Conservation (phyloP, 1,140 invertebrate genomes). For the Tetramorium parvispinum region DNA sequence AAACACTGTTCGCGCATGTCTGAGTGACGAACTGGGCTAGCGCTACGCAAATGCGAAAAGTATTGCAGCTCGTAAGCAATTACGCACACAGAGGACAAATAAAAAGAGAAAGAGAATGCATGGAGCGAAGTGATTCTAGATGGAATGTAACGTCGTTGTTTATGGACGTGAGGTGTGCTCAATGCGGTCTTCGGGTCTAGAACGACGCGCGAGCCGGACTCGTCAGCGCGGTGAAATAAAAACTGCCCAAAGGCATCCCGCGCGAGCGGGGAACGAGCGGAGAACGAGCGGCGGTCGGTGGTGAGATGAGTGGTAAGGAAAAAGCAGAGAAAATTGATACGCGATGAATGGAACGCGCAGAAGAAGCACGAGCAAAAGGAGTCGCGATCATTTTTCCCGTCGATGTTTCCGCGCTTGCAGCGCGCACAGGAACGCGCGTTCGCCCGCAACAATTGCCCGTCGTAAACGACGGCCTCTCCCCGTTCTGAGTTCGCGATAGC, state of each 20-base stretch:
- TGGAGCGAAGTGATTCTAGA: slow-evolving; percentile 15
- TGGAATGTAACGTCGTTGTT: slow-evolving; percentile 49
- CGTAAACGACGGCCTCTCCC: slow-evolving; percentile 75
- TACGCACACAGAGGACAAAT: slow-evolving; percentile 3
- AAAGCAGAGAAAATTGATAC: slow-evolving; percentile 51
- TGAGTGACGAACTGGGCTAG: slow-evolving; percentile 19
- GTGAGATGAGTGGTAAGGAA: slow-evolving; percentile 41
- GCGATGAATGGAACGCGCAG: slow-evolving; percentile 33
- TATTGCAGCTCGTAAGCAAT: slow-evolving; percentile 23
- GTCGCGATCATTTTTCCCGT: slow-evolving; percentile 74
- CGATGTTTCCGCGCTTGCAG: slow-evolving; percentile 72
- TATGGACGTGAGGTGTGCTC: slow-evolving; percentile 34
- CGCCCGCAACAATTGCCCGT: slow-evolving; percentile 81
- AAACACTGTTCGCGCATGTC: slow-evolving; percentile 9
- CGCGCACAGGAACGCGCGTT: slow-evolving; percentile 72
- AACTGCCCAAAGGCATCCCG: slow-evolving; percentile 35
- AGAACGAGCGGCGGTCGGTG: not conserved
- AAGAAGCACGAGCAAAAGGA: slow-evolving; percentile 44
- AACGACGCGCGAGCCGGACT: slow-evolving; percentile 26
- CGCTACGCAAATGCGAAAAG: slow-evolving; percentile 21
- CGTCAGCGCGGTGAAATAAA: slow-evolving; percentile 54
- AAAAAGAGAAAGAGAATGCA: slow-evolving; percentile 16
- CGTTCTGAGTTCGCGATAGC: slow-evolving; percentile 16
- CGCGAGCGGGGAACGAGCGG: slow-evolving; percentile 21
- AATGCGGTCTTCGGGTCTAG: slow-evolving; percentile 9